Base-by-base conservation (phyloP, 2,113 vertebrate species). In the Scomber colias region DNA sequence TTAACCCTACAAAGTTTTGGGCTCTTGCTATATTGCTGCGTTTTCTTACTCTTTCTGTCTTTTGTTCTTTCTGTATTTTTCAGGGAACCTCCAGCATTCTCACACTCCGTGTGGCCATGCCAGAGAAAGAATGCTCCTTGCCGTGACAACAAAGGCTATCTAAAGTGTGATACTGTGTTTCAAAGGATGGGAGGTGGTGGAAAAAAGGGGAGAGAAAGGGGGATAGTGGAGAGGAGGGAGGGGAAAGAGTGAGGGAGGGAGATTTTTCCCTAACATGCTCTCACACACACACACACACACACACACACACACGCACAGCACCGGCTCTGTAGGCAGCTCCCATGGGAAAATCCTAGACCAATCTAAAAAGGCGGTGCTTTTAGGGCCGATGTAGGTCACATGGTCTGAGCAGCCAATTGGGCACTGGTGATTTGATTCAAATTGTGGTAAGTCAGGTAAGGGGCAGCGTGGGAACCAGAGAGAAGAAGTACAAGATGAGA, bases 331-430 rank as follows among this genome's bases (percentile, higher is more conserved):
- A 87, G 82, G 92, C 87, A 81, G 93, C 93, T 95, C 93, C 93
- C 95, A 95, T 95, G 95, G 95, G 95, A 95, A 95, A 95, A 95
- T 92, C 90, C 89, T 86, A 70, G 70, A 87, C 81, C 86, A 90
- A 87, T 88, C 83, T 89, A 72, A 89, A 89, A 89, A 89, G 90
- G 92, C 70, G 79, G 87, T 81, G 59, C 92, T 87, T 88, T 79
- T 75, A 35, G 79, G 71, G 75, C 65, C 56, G 67, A 90, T 87
- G 66, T 66, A 53, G 84, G 93, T 95, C 94, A 95, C 91, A 83
- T 95, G 94, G 87, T 67, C 69, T 7, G 51, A 57, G 56, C 71
- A 86, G 71, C 94, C 94, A 95, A 94, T 95, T 72, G 86, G 74
- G 68, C 27, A 14, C 64, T 14, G 57, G 88, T 89, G 93, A 93